These are phyloP conservation scores for Vombatus ursinus DNA, from an alignment of 2,113 vertebrate genomes.

Conservation along the genomic window DNA sequence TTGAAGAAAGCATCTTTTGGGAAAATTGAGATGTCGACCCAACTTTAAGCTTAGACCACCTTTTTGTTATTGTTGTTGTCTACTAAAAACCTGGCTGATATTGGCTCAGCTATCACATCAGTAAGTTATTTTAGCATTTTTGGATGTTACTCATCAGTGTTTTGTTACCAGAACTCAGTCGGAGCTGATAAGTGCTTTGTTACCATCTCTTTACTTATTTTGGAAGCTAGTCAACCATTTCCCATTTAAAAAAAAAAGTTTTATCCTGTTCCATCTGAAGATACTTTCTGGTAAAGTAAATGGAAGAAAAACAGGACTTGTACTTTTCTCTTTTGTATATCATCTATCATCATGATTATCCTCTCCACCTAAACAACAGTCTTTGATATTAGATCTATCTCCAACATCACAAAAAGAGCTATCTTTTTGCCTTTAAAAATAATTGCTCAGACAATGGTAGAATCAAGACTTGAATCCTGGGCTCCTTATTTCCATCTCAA, in stretches of 20 bases:
- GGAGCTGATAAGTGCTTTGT: background rate
- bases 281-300: background rate
- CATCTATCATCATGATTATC: background rate
- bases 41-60: background rate
- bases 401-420: background rate
- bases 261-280: background rate
- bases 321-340: background rate
- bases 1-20: background rate
- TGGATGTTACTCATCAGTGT: background rate
- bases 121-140: background rate
- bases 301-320: background rate
- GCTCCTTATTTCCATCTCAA: background rate
- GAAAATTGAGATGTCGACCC: background rate
- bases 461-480: background rate
- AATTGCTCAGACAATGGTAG: background rate
- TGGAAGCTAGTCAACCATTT: background rate
- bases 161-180: background rate
- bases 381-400: background rate
- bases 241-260: background rate
- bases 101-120: background rate
- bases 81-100: background rate
- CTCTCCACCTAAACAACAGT: background rate
- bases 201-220: background rate
- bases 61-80: background rate
- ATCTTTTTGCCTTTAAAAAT: background rate